These are phyloP conservation scores for Hippotragus niger DNA, from an alignment of 2,113 vertebrate genomes.

Conservation along the genomic window DNA sequence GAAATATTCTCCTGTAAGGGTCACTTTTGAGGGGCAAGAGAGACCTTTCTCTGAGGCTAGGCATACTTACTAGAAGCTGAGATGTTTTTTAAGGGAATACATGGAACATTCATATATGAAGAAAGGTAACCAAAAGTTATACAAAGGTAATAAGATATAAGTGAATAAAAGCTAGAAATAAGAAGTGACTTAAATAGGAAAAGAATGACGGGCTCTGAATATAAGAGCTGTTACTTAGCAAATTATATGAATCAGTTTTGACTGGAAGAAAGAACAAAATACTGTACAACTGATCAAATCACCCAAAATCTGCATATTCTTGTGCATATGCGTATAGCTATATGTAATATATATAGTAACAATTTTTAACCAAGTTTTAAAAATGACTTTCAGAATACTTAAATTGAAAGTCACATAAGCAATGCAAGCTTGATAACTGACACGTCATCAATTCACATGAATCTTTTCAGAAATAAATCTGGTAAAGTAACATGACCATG, in stretches of 20 bases:
- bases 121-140: neutral
- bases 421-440: neutral
- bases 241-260: neutral
- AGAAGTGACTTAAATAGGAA: neutral
- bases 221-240: neutral
- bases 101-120: neutral
- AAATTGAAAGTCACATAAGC: neutral
- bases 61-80: neutral
- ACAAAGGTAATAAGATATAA: neutral
- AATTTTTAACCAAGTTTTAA: neutral
- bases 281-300: neutral
- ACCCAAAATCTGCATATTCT: neutral
- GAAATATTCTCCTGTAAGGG: neutral
- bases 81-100: neutral
- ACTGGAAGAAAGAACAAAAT: neutral
- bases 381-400: neutral
- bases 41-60: neutral
- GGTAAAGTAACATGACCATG: neutral
- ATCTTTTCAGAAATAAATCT: slow-evolving; percentile 32
- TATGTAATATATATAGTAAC: neutral
- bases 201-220: neutral
- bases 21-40: neutral
- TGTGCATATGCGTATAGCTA: neutral
- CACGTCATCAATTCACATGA: neutral
- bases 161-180: neutral